A percentile compares a stretch with the other conserved stretches of the same genome.
Evolutionary conservation across 2,888 invertebrate species (phyloP).

Genomic region (Metopia argyrocephala): DNA sequence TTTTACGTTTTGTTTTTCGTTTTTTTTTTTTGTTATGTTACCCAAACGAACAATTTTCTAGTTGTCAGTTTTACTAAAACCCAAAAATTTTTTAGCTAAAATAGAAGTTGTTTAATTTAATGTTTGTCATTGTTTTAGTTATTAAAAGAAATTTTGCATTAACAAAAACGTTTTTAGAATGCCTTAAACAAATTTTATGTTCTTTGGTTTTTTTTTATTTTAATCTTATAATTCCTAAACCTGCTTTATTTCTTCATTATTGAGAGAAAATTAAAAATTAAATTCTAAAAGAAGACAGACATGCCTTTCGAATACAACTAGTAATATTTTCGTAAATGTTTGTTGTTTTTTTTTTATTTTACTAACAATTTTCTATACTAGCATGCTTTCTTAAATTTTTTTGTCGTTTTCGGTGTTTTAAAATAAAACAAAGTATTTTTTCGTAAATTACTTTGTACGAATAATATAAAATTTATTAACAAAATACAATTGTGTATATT

Average conservation of each 20-base stretch:
- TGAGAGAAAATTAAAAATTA: too few species aligned
- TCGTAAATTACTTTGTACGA: not conserved
- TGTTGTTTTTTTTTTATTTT: slow-evolving; percentile 39
- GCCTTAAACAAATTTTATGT: slow-evolving; percentile 26
- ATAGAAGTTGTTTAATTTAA: slow-evolving; percentile 38
- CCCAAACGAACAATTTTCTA: not conserved
- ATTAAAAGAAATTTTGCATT: slow-evolving; percentile 4
- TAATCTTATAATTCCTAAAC: not conserved
- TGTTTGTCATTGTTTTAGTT: slow-evolving; percentile 24
- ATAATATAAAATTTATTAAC: not conserved
- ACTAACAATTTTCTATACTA: slow-evolving; percentile 40
- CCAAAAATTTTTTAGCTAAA: slow-evolving; percentile 19
- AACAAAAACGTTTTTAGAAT: slow-evolving; percentile 26
- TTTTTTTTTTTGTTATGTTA: not conserved
- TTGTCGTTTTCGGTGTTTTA: not conserved
- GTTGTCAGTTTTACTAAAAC: slow-evolving; percentile 38
- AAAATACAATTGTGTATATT: not conserved
- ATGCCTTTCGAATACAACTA: not conserved
- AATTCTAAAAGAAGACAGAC: too few species aligned
- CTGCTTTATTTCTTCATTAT: not conserved
- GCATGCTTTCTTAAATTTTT: slow-evolving; percentile 40
- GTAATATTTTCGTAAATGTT: slow-evolving; percentile 42
- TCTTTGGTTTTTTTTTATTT: slow-evolving; percentile 25
- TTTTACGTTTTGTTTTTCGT: slow-evolving; percentile 37
- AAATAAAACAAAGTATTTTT: not conserved